These are phyloP conservation scores for Uromys caudimaculatus DNA, from an alignment of 2,797 vertebrate genomes.

Conservation along the genomic window DNA sequence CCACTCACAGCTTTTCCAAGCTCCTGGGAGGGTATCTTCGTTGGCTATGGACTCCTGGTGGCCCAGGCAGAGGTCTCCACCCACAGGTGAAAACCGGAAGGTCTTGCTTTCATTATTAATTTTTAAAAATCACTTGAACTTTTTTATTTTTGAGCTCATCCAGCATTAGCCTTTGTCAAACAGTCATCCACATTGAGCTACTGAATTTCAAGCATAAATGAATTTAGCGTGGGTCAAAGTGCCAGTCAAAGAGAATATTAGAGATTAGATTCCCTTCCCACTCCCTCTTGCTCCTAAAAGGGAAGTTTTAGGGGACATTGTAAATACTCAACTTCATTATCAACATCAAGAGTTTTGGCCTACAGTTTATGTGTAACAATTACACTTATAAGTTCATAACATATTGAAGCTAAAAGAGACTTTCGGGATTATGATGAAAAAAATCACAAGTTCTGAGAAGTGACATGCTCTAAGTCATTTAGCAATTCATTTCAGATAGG, in stretches of 20 bases:
- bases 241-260: constrained; percentile 45
- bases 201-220: constrained; percentile 56
- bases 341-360: constrained; percentile 15
- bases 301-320: neutral
- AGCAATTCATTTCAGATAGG: constrained; percentile 44
- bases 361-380: constrained; percentile 6
- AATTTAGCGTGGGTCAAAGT: constrained; percentile 57
- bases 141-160: constrained; percentile 32
- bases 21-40: too few species aligned
- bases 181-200: constrained; percentile 34
- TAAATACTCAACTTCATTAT: constrained; percentile 52
- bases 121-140: constrained; percentile 19
- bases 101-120: too few species aligned
- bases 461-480: constrained; percentile 2
- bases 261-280: constrained; percentile 41
- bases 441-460: constrained; percentile 26
- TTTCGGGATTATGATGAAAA: constrained; percentile 8
- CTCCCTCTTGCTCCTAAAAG: neutral
- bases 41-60: too few species aligned
- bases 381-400: constrained; percentile 20
- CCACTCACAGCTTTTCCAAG: too few species aligned
- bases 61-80: too few species aligned
- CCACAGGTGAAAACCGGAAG: too few species aligned
- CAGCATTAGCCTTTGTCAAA: constrained; percentile 52
- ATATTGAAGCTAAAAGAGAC: constrained; percentile 54